phyloP scores from a whole-genome alignment of 2,797 vertebrate species.

The Benthosema pterotum region DNA sequence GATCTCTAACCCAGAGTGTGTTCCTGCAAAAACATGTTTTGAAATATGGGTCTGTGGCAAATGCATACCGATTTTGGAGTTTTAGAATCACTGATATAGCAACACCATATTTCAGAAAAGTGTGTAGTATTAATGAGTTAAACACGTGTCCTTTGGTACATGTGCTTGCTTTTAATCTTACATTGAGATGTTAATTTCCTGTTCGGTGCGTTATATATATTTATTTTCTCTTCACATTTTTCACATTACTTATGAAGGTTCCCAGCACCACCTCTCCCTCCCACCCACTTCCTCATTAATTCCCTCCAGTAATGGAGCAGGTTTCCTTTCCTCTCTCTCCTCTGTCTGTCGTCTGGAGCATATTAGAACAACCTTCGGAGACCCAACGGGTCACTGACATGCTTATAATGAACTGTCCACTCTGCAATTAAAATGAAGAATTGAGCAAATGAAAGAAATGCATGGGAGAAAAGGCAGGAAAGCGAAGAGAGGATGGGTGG shows the following conservation, averaged over 20 bases:
- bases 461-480: not conserved
- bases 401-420: constrained; percentile 80
- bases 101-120: too few relatives aligned
- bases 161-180: not conserved
- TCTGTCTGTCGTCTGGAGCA: constrained; percentile 69
- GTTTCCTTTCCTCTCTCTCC: constrained; percentile 42
- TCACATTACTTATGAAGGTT: constrained; percentile 6
- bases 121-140: not conserved
- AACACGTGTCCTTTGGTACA: not conserved
- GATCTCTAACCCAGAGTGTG: too few relatives aligned
- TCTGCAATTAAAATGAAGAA: constrained; percentile 82
- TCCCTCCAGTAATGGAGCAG: constrained; percentile 37
- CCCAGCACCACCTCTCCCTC: constrained; percentile 5
- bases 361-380: constrained; percentile 73
- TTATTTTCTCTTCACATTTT: not conserved
- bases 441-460: constrained; percentile 65
- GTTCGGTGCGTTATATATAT: not conserved
- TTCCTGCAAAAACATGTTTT: not conserved
- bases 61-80: too few relatives aligned
- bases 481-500: constrained; percentile 10
- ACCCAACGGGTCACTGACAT: constrained; percentile 73
- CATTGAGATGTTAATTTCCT: not conserved
- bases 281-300: constrained; percentile 39
- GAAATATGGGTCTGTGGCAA: too few relatives aligned
- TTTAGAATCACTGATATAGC: too few relatives aligned